Evolutionary conservation across 1,140 invertebrate species (phyloP).

Genomic region (Popillia japonica): DNA sequence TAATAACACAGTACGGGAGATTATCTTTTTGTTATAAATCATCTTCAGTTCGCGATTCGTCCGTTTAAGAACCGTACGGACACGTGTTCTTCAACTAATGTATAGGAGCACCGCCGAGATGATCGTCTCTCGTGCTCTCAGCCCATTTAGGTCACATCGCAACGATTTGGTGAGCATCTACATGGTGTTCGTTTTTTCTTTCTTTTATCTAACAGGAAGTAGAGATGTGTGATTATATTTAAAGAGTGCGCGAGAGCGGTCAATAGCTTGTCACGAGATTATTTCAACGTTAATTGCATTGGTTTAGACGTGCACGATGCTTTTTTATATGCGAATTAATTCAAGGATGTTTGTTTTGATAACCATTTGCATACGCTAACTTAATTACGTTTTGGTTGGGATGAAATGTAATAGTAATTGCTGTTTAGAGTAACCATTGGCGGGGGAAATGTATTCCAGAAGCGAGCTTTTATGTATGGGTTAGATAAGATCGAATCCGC

Average conservation of each 20-base stretch:
- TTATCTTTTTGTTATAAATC: conserved; percentile 30
- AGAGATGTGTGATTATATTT: background rate
- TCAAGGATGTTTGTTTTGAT: too few relatives aligned
- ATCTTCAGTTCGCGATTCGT: conserved; percentile 33
- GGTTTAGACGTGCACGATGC: background rate
- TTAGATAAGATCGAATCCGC: too few relatives aligned
- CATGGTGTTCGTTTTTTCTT: background rate
- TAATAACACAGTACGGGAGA: conserved; percentile 23
- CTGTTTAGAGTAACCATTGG: too few relatives aligned
- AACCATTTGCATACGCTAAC: too few relatives aligned
- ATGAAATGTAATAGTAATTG: too few relatives aligned
- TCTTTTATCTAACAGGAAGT: conserved; percentile 3
- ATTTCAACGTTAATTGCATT: background rate
- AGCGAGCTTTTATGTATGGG: too few relatives aligned
- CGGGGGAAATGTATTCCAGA: too few relatives aligned
- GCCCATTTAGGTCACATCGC: conserved; percentile 26
- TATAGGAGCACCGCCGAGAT: conserved; percentile 7
- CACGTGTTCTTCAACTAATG: conserved; percentile 4
- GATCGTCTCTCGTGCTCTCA: conserved; percentile 12
- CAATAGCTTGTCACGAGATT: background rate
- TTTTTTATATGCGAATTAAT: background rate
- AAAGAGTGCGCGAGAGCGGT: background rate
- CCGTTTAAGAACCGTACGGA: conserved; percentile 12
- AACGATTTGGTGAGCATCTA: conserved; percentile 11
- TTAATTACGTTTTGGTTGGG: too few relatives aligned